Base-by-base conservation (phyloP, 2,888 invertebrate species). In the Mylabris sibirica region DNA sequence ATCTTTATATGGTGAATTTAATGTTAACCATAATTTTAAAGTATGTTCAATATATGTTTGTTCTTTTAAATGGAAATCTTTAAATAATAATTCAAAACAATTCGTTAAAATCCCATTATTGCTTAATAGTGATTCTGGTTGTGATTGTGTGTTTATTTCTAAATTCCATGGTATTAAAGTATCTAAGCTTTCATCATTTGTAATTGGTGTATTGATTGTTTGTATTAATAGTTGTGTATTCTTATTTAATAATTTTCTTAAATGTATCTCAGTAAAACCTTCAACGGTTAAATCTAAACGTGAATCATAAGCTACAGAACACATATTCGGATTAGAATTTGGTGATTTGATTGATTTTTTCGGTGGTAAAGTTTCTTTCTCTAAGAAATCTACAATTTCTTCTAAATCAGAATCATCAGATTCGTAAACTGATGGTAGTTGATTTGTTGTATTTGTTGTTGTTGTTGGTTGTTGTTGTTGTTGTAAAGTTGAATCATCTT, bases 401-500 rank as follows among this genome's bases (percentile, higher is more conserved):
- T 94, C 94, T 1, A 92, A 87, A 77, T 94, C 94, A 0, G 93
- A 93, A 79, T 94, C 94, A 72, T 94, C 94, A 0, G 93, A 93
- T 80, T 94, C 94, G 41, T 91, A 89, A 14, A 93, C 87, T 20
- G 92, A 92, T 0, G 92, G 91, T 60, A 93, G 81, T 72, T 84
- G 85, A 53, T 85, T 86, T 61, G 85, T 86, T 5, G 84, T 84
- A 69, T 85, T 86, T 2, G 41, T 66, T 38, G 65, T 53, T 76
- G 75, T 72, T 79, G 80, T n/a, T 76, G 75, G 22, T 22, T 53
- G 53, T 12, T 53, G 53, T 22, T 53, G 24, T 53, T 53, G 59
- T 17, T 68, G 53, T 53, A 3, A 1, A 22, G 53, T 24, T 53
- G 53, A 22, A 14, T 72, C 69, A 34, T 72, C 72, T 53, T 75